Conservation (phyloP, 1,140 invertebrate genomes). For the Atta colombica region DNA sequence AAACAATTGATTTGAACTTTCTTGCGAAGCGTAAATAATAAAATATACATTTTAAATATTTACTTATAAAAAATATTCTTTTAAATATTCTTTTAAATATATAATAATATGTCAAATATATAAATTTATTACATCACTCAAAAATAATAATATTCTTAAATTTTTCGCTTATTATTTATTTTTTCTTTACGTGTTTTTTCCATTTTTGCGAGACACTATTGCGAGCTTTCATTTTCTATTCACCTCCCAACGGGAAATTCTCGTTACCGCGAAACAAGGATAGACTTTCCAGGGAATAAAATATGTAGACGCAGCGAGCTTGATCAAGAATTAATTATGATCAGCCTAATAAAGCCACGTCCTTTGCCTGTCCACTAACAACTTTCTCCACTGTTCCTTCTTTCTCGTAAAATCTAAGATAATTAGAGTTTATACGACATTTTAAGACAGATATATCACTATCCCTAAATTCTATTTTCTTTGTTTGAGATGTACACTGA, state of each 20-base stretch:
- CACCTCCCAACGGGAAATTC: constrained; percentile 28
- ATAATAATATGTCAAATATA: too few species aligned
- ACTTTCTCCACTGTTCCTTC: constrained; percentile 3
- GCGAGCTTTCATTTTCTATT: constrained; percentile 21
- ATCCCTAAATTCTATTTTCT: background rate
- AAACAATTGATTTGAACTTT: background rate
- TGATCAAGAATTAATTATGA: constrained; percentile 66
- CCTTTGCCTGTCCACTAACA: constrained; percentile 56
- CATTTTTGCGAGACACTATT: background rate
- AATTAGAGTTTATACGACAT: constrained; percentile 22
- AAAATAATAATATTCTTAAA: constrained; percentile 12
- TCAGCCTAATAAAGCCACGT: constrained; percentile 56
- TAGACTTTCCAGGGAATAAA: constrained; percentile 68
- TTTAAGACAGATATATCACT: background rate
- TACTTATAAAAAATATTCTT: constrained; percentile 15
- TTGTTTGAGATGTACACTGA: background rate
- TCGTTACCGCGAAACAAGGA: constrained; percentile 69
- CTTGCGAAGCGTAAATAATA: background rate
- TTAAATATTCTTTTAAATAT: background rate
- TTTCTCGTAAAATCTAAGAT: constrained; percentile 21
- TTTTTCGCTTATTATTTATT: background rate
- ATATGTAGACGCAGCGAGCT: constrained; percentile 57
- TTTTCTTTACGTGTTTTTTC: background rate
- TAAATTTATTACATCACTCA: background rate
- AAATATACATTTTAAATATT: background rate